Evolutionary conservation across 1,140 invertebrate species (phyloP), one percentile per base, ranked within the genome.

Genomic region (Onthophagus taurus): DNA sequence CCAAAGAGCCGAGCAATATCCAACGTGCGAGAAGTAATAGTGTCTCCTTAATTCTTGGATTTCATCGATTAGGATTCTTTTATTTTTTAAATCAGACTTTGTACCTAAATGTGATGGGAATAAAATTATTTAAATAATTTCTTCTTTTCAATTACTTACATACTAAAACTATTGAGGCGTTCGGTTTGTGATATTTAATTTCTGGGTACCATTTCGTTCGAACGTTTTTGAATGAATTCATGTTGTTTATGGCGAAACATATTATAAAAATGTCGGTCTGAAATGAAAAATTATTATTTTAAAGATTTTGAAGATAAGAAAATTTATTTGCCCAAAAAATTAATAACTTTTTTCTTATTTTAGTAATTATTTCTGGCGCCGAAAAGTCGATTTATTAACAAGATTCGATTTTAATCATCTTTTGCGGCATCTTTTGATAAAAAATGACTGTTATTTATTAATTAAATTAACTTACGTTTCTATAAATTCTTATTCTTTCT

Each of bases 171-270:
- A 59, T 47, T 45, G 54, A 53, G 6, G 57, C 54, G 44, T 46
- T 50, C 8, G 57, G 52, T 24, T 51, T 43, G 36, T 43, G 51
- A 20, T 53, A 50, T 42, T 46, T 54, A 44, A 71, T 84, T 74
- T 95, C 91, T 33, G 91, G 90, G 42, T 89, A 92, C 91, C 91
- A 95, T 72, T 94, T 94, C 67, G 92, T 90, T 57, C 89, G 74
- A 26, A 99, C 93, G 70, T 99, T 99, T 70, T 98, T 93, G 72
- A 97, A 98, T 53, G 91, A 96, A n/a, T 90, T 89, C 34, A 92
- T 92, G 71, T 97, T 97, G 7, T 97, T 90, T 47, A 97, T 70
- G 23, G 92, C 95, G 69, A 97, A 98, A 68, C 93, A 97, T 64
- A 97, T 89, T 33, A 97, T 77, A 71, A 98, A 97, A 36, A 96